These are phyloP conservation scores for Poecilus cupreus DNA, from an alignment of 2,888 invertebrate genomes.

Conservation along the genomic window DNA sequence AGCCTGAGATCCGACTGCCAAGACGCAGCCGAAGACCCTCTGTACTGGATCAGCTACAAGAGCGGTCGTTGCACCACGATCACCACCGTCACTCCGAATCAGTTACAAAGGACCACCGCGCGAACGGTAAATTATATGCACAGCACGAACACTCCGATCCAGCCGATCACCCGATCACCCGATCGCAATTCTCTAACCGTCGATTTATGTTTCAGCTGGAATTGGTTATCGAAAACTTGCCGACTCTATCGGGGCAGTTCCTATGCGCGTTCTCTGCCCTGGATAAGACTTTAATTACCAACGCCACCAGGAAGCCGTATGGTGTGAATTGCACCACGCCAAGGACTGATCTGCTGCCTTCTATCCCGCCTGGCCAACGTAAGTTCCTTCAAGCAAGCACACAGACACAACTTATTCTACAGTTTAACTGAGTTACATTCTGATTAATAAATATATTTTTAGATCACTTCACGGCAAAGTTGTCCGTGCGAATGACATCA, in stretches of 20 bases:
- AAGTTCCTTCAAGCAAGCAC: constrained; percentile 67
- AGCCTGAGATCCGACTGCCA: constrained; percentile 93
- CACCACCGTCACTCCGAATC: constrained; percentile 91
- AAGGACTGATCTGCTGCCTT: constrained; percentile 92
- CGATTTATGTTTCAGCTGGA: constrained; percentile 77
- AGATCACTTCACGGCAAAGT: constrained; percentile 95
- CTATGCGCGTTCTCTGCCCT: constrained; percentile 95
- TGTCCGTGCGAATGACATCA: constrained; percentile 93
- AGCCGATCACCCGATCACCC: no score
- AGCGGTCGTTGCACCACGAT: constrained; percentile 98
- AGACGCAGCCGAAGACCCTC: constrained; percentile 92
- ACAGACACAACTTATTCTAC: background rate
- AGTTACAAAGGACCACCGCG: constrained; percentile 94
- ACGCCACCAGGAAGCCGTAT: constrained; percentile 91
- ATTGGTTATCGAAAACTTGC: constrained; percentile 96
- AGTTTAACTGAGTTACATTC: background rate
- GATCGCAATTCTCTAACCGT: no score
- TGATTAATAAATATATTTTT: constrained; percentile 65
- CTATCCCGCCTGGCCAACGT: constrained; percentile 93
- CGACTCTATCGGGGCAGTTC: constrained; percentile 91
- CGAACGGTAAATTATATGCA: constrained; percentile 78
- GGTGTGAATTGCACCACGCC: constrained; percentile 98
- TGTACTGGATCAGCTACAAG: constrained; percentile 97
- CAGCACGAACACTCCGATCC: no score
- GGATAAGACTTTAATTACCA: constrained; percentile 91